Conservation (phyloP, 2,797 vertebrate species). For the Schizopygopsis pylzovi region DNA sequence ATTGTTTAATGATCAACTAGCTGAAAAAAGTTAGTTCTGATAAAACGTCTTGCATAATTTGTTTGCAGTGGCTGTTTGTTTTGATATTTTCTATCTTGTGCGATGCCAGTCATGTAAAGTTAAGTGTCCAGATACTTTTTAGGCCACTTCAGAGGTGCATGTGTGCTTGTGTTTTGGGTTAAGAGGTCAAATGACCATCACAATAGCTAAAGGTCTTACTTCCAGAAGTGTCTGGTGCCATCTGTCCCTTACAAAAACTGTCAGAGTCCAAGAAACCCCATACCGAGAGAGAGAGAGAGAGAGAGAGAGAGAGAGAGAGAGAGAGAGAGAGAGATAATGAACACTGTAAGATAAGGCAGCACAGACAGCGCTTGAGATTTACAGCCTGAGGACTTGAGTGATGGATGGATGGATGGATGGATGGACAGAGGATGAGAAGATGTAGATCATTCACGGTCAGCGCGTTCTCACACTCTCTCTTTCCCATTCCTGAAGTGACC, state of each 20-base stretch:
- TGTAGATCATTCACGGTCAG: slow-evolving; percentile 41
- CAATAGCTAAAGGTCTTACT: slow-evolving; percentile 16
- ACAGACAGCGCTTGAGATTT: slow-evolving; percentile 60
- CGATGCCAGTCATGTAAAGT: background rate
- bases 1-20: background rate
- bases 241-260: slow-evolving; percentile 14
- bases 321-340: slow-evolving; percentile 48
- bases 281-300: slow-evolving; percentile 30
- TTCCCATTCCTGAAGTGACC: slow-evolving; percentile 6
- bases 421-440: slow-evolving; percentile 39
- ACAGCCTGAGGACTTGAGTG: slow-evolving; percentile 58
- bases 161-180: background rate
- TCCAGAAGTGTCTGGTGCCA: slow-evolving; percentile 33
- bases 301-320: slow-evolving; percentile 54
- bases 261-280: background rate
- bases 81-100: background rate
- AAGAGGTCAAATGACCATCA: background rate
- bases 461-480: slow-evolving; percentile 1
- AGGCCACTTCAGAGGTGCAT: background rate
- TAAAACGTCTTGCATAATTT: background rate
- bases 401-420: slow-evolving; percentile 45
- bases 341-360: slow-evolving; percentile 65
- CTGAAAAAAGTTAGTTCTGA: background rate
- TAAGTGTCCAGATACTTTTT: background rate
- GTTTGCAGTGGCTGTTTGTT: background rate